Percentiles rank a stretch among this genome's conserved stretches.
These are phyloP conservation scores for Puntigrus tetrazona DNA, from an alignment of 2,113 vertebrate species.

Conservation along the genomic window DNA sequence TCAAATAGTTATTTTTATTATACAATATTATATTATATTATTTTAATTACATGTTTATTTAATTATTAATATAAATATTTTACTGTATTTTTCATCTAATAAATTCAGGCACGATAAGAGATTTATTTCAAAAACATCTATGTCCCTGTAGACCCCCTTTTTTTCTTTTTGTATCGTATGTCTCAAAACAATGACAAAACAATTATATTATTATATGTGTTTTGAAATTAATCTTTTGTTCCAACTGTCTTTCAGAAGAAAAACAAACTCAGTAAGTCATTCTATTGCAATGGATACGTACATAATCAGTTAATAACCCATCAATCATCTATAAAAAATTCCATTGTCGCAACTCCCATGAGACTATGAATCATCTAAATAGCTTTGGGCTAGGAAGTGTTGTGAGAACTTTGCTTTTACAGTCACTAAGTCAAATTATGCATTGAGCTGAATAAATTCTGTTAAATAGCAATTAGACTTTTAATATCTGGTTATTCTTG, in stretches of 20 bases:
- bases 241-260: not conserved
- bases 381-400: constrained; percentile 11
- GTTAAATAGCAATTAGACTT: constrained; percentile 17
- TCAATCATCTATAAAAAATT: constrained; percentile 33
- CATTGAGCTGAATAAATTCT: constrained; percentile 11
- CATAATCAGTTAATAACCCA: constrained; percentile 14
- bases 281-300: not conserved
- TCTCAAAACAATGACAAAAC: not conserved
- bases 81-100: not conserved
- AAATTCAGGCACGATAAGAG: too few species aligned
- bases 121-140: not conserved
- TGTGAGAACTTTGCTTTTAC: constrained; percentile 25
- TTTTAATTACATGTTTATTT: too few species aligned
- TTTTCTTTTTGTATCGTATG: not conserved
- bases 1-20: too few species aligned
- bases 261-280: not conserved
- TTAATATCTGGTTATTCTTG: constrained; percentile 3
- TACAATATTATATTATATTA: too few species aligned
- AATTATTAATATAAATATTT: too few species aligned
- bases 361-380: not conserved
- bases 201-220: not conserved
- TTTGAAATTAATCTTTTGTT: not conserved
- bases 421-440: not conserved
- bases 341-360: not conserved
- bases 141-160: too few species aligned